These are phyloP conservation scores for Spisula subtruncata DNA, from an alignment of 2,888 invertebrate species.

Conservation along the genomic window DNA sequence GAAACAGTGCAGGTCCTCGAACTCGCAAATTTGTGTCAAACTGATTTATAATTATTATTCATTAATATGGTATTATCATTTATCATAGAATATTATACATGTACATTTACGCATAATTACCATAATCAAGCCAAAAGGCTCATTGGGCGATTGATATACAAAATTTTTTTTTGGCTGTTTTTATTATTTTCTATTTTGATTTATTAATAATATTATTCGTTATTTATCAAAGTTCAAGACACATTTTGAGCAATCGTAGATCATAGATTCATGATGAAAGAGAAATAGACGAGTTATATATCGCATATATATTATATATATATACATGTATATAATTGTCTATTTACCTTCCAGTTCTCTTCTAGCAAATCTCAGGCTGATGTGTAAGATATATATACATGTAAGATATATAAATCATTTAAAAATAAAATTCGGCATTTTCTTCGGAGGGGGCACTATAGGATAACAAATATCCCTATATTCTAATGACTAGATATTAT, in stretches of 20 bases:
- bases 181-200: too few species aligned
- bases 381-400: too few species aligned
- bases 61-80: background rate
- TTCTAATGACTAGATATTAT: slow-evolving; percentile 1
- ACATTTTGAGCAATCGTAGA: slow-evolving; percentile 37
- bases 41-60: background rate
- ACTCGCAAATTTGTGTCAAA: background rate
- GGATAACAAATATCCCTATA: slow-evolving; percentile 1
- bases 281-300: background rate
- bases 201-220: too few species aligned
- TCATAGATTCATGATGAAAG: background rate
- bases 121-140: too few species aligned
- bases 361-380: background rate
- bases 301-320: too few species aligned
- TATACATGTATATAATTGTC: background rate
- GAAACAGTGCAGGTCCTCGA: background rate
- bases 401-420: background rate
- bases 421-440: background rate
- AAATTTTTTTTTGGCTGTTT: too few species aligned
- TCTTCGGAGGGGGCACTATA: background rate
- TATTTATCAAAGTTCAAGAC: slow-evolving; percentile 17
- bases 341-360: background rate
- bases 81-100: slow-evolving; percentile 19
- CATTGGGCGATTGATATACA: too few species aligned
- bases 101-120: slow-evolving; percentile 32